Evolutionary conservation across 2,113 vertebrate species (phyloP), one percentile per base, ranked within the genome.

Genomic region (Sander vitreus): DNA sequence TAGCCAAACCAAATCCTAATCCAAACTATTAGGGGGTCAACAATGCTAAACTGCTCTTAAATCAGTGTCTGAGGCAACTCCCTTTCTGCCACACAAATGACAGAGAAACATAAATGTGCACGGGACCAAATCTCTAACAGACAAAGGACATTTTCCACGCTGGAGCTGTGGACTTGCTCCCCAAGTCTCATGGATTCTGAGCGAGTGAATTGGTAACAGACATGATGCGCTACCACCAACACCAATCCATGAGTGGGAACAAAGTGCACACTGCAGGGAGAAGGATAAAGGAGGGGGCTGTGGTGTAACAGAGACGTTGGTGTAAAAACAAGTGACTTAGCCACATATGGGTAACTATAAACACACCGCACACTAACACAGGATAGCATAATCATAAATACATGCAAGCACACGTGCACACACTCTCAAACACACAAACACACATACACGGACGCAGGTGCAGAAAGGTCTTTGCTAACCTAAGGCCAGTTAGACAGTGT

Each of bases 41-140:
- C 48, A 3, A 67, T 78, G 87, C 92, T 94, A 93, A 93, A 91
- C 90, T 93, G 93, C 84, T 91, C 86, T 88, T 91, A 94, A 89
- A 92, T 91, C 92, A 80, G 90, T 91, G 88, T 92, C 93, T 89
- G 85, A 83, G 89, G 92, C 84, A 74, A 85, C 87, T 84, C 79
- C 80, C 87, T 90, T 88, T 87, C 90, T 89, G 89, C 81, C 89
- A 91, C 86, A 89, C 84, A 71, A 77, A 89, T 83, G 90, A 90
- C 91, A 92, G 89, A 86, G 80, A 74, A 65, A 92, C 91, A 83
- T 25, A 87, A 65, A 89, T 85, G 89, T 80, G 88, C 86, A 91
- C 79, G 65, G 91, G 91, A 92, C 90, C 88, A 85, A 85, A 77
- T 86, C 84, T 86, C 81, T 85, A 77, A 8, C 21, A 80, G 86